These are phyloP conservation scores for Leptopilina drosophilae DNA, from an alignment of 2,888 invertebrate genomes.

Conservation along the genomic window DNA sequence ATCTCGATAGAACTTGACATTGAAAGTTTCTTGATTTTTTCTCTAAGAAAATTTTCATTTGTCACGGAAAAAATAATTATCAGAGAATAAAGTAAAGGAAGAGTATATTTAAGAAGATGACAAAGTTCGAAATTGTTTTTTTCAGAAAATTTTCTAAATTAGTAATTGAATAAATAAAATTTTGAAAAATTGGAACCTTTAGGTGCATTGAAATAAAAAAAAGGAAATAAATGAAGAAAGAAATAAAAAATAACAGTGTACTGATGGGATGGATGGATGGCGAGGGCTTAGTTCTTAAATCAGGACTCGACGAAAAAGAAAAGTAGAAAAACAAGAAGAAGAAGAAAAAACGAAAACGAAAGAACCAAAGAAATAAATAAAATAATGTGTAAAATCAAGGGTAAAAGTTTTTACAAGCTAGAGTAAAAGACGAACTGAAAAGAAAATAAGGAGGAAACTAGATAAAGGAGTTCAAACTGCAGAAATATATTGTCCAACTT, in stretches of 20 bases:
- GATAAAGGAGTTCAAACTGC: constrained; percentile 30
- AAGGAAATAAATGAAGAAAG: too few relatives aligned
- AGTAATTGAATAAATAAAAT: neutral
- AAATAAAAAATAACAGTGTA: constrained; percentile 54
- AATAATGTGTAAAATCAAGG: constrained; percentile 9
- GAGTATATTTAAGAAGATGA: too few relatives aligned
- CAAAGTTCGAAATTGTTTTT: too few relatives aligned
- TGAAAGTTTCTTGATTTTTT: too few relatives aligned
- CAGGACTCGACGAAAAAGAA: constrained; percentile 45
- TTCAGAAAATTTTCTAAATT: too few relatives aligned
- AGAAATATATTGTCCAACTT: constrained; percentile 33
- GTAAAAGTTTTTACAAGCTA: neutral
- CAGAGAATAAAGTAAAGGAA: too few relatives aligned
- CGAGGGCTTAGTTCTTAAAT: constrained; percentile 68
- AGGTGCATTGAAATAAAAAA: constrained; percentile 68
- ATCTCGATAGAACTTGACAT: too few relatives aligned
- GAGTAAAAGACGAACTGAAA: constrained; percentile 8
- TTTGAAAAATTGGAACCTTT: constrained; percentile 58
- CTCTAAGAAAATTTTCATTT: too few relatives aligned
- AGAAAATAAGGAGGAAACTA: constrained; percentile 4
- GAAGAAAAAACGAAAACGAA: neutral
- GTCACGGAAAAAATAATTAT: too few relatives aligned
- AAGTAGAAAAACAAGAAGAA: constrained; percentile 23
- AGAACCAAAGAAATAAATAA: constrained; percentile 5
- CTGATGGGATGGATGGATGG: constrained; percentile 70